Base-by-base conservation (phyloP, 2,888 invertebrate species). In the Melinaea menophilus region DNA sequence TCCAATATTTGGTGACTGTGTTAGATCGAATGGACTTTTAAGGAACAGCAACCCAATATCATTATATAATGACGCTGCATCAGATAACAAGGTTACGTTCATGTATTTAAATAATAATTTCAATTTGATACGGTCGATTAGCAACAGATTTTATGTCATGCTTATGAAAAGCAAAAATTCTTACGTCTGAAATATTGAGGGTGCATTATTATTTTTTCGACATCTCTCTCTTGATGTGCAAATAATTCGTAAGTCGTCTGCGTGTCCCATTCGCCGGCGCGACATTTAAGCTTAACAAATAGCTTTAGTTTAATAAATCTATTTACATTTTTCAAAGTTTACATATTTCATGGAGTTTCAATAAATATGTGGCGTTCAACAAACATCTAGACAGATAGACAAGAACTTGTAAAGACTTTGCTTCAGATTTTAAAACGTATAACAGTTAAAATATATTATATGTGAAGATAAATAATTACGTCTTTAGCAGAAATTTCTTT, bases 211-310 rank as follows among this genome's bases (percentile, higher is more conserved):
- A 93, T 80, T n/a, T 86, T 84, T 2, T 77, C 77, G 0, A 94
- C 93, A 1, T 80, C 77, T 4, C 93, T 86, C 75, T 95, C 94
- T 74, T 94, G 93, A 75, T 94, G 93, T 0, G 92, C 90, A 63
- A 85, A 91, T 0, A 93, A 82, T 76, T 95, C 95, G 13, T 85
- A 85, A 64, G 89, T 92, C 0, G 92, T 92, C 75, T 93, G 0
- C 93, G 93, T 79, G 94, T 73, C 94, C 95, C 95, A 95, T 84
- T 95, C 95, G 0, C 95, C 95, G 11, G 93, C 92, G 4, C 95
- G 69, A 35, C 69, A 69, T 64, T 64, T 69, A 1, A 69, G 41
- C 69, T 69, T 22, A 22, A 51, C 22, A 51, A 47, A 46, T 2
- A 35, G 4, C 4, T 13, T 41, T 31, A 31, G 7, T 31, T 35